These are phyloP conservation scores for Chrysochloris asiatica DNA, from an alignment of 2,113 vertebrate species.

Conservation along the genomic window DNA sequence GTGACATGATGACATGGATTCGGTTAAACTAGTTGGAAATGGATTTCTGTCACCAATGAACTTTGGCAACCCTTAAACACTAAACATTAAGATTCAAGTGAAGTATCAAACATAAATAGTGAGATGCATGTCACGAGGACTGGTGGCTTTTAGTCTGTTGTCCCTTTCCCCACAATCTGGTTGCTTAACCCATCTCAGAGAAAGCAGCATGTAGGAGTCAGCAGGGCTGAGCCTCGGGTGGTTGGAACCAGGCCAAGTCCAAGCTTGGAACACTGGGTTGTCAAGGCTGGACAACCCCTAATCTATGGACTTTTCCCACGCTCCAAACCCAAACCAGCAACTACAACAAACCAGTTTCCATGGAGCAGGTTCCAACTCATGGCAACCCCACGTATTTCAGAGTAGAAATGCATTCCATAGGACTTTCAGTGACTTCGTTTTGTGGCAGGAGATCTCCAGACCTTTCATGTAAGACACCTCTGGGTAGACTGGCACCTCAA, in stretches of 20 bases:
- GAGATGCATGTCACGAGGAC: background rate
- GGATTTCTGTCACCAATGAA: background rate
- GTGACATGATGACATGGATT: background rate
- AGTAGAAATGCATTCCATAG: background rate
- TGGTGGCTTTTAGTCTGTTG: background rate
- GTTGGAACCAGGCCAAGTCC: background rate
- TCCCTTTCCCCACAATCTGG: background rate
- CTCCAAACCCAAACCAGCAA: background rate
- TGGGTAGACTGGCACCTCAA: background rate
- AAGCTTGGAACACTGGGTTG: background rate
- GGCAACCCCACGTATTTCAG: background rate
- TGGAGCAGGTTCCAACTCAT: background rate
- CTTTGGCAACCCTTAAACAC: background rate
- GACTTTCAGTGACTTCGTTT: background rate
- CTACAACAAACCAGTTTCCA: background rate
- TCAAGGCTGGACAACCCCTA: background rate
- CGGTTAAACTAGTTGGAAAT: constrained; percentile 5
- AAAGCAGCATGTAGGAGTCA: background rate
- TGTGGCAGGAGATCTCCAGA: background rate
- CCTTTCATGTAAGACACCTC: background rate
- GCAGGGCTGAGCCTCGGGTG: background rate
- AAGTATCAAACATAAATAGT: background rate
- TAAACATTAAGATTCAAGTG: background rate
- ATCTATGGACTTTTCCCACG: background rate
- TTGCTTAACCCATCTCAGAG: background rate